Base-by-base conservation (phyloP, 2,888 invertebrate species). In the Spialia ferax region DNA sequence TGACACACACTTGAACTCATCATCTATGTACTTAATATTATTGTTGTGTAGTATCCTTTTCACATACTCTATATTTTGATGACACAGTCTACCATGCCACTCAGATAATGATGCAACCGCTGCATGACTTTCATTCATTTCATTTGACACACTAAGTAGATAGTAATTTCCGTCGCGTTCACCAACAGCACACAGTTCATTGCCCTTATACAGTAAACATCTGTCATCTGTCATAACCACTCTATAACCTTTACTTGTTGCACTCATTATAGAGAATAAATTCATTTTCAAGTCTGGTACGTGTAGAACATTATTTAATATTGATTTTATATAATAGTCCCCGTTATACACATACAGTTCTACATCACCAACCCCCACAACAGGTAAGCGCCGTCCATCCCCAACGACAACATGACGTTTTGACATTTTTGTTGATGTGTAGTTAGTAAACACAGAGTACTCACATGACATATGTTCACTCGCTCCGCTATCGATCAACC, bases 1-100 rank as follows among this genome's bases (percentile, higher is more conserved):
- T 18, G 45, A 48, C 7, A 48, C 20, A 48, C 45, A 48, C 10
- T 18, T 48, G 7, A 48, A 48, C 7, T 48, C 20, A 20, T 48
- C 45, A 48, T 48, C 20, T 18, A 11, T 18, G 18, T 18, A 18
- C 11, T 48, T 48, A 45, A 45, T 45, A 6, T 18, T 18, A 18
- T 48, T 18, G 20, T 48, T 48, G 8, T 48, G 45, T 8, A 48
- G 45, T 48, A 48, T 20, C 20, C 18, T 45, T 45, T 48, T 48
- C 45, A 48, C 45, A 48, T 48, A 48, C 10, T 48, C 45, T 18
- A 18, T 48, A 48, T 48, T 48, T 48, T 48, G 45, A 48, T 48
- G 45, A 18, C 45, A 48, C 7, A 48, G 18, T 48, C 45, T 48
- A 13, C 10, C 45, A 48, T 48, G 45, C 45, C 45, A 48, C 8